Evolutionary conservation across 2,888 invertebrate genomes (phyloP).

Genomic region (Phytoseiulus persimilis): DNA sequence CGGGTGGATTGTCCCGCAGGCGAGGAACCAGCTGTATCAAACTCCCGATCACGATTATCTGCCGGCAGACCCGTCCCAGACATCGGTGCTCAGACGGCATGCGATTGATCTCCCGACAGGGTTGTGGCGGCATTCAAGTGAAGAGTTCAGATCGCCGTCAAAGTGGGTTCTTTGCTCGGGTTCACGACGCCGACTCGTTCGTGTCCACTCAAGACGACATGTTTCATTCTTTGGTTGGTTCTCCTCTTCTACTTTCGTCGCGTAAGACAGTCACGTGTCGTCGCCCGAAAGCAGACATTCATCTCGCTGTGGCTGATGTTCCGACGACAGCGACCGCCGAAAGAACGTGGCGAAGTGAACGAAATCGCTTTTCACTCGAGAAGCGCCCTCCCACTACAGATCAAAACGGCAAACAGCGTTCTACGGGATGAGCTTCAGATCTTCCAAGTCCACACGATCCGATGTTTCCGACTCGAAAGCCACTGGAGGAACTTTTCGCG

Average conservation of each 20-base stretch:
- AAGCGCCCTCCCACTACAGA: not conserved
- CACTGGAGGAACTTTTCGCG: too few species aligned
- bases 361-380: not conserved
- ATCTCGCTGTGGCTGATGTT: not conserved
- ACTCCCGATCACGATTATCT: not conserved
- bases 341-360: not conserved
- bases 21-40: not conserved
- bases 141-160: not conserved
- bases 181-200: not conserved
- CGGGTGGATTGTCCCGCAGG: too few species aligned
- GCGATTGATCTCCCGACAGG: not conserved
- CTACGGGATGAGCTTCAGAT: too few species aligned
- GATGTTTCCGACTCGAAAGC: too few species aligned
- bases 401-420: not conserved
- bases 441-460: too few species aligned
- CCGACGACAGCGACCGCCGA: not conserved
- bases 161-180: not conserved
- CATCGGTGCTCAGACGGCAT: not conserved
- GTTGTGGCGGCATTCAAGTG: not conserved
- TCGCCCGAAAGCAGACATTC: not conserved
- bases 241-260: not conserved
- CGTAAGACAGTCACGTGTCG: not conserved
- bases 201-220: not conserved
- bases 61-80: not conserved
- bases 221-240: not conserved